Percentiles rank a stretch among this genome's conserved stretches.
phyloP scores from a whole-genome alignment of 2,888 invertebrate genomes.

The Cerastoderma edule region DNA sequence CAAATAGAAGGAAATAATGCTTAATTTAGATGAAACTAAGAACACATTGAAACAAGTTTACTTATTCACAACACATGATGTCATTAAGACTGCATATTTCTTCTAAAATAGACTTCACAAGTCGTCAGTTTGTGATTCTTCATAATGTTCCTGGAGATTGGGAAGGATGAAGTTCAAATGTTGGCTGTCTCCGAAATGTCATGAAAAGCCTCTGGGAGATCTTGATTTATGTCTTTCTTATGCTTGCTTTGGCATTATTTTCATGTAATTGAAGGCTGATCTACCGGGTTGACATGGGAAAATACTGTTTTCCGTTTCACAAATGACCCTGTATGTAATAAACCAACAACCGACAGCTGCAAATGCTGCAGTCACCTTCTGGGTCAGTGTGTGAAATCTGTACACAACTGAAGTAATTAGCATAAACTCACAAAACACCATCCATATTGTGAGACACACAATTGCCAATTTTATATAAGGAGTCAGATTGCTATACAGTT shows the following conservation, averaged over 20 bases:
- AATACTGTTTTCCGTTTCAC: constrained; percentile 56
- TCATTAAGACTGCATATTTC: no score
- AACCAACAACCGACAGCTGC: constrained; percentile 95
- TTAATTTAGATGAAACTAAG: no score
- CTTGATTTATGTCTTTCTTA: not conserved
- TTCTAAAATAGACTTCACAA: no score
- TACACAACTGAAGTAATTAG: constrained; percentile 95
- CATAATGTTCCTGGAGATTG: not conserved
- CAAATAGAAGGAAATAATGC: no score
- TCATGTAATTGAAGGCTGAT: constrained; percentile 72
- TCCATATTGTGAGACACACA: constrained; percentile 89
- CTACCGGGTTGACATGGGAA: constrained; percentile 82
- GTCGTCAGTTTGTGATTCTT: no score
- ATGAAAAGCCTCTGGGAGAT: not conserved
- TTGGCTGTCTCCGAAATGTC: not conserved
- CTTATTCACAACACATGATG: no score
- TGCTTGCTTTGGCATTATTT: constrained; percentile 32
- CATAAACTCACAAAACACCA: constrained; percentile 97
- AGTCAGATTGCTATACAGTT: constrained; percentile 89
- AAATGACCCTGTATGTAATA: constrained; percentile 90
- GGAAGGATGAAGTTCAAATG: no score
- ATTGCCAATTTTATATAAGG: constrained; percentile 92
- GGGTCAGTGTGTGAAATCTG: constrained; percentile 95
- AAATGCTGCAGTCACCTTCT: constrained; percentile 95
- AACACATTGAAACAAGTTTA: no score